Evolutionary conservation across 2,797 vertebrate genomes (phyloP).

Genomic region (Helostoma temminkii): DNA sequence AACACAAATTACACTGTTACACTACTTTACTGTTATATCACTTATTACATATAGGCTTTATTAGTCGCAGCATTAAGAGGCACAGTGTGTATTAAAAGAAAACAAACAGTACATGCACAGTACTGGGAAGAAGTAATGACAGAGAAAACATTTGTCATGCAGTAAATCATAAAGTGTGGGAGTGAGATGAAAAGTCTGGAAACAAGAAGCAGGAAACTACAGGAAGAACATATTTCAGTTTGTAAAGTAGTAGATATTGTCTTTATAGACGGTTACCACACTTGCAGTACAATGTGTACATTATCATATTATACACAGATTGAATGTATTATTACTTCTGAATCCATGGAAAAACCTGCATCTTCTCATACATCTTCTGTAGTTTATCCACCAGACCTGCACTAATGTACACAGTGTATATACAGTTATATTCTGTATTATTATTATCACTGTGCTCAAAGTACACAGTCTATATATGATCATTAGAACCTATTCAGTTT

Average conservation of each 20-base stretch:
- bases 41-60: neutral
- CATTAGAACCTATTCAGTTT: no score
- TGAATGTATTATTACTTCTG: neutral
- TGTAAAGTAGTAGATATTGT: neutral
- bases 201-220: constrained; percentile 9
- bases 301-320: no score
- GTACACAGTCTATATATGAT: no score
- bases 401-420: no score
- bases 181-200: constrained; percentile 5
- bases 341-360: neutral
- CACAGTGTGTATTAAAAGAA: neutral
- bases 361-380: no score
- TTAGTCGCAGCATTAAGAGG: neutral
- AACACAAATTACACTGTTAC: neutral
- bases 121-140: neutral
- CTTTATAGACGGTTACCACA: neutral
- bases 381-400: no score
- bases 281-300: no score
- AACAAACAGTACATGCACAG: neutral
- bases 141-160: constrained; percentile 9
- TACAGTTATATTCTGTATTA: no score
- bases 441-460: no score
- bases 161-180: neutral
- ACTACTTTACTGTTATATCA: neutral
- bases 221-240: neutral